Percentiles rank a stretch among this genome's conserved stretches.
These are phyloP conservation scores for Leptonema lineaticorne DNA, from an alignment of 1,140 invertebrate species.

Conservation along the genomic window DNA sequence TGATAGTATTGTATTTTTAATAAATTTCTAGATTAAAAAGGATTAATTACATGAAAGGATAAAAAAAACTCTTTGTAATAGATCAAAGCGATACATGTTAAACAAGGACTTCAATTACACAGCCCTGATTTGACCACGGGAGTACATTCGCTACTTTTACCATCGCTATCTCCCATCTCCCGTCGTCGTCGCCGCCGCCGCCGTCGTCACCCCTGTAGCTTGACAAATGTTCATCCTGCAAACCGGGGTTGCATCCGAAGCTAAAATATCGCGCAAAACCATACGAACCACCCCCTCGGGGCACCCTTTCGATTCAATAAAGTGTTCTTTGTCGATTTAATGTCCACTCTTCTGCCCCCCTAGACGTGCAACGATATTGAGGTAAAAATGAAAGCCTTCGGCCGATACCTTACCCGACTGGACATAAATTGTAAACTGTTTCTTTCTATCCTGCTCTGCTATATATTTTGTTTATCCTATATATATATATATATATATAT, in stretches of 20 bases:
- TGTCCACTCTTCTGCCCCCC: neutral
- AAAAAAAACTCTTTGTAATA: too few relatives aligned
- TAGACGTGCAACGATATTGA: neutral
- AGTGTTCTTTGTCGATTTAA: conserved; percentile 4
- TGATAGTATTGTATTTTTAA: too few relatives aligned
- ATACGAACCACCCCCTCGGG: neutral
- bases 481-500: neutral
- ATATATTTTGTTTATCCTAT: neutral
- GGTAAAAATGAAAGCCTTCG: neutral
- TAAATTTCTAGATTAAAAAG: too few relatives aligned
- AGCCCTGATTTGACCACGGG: too few relatives aligned
- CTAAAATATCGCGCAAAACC: conserved; percentile 5
- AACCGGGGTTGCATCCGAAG: neutral
- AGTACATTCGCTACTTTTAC: too few relatives aligned
- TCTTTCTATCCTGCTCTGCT: too few relatives aligned
- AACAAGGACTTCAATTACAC: too few relatives aligned
- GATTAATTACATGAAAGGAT: too few relatives aligned
- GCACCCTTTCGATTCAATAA: conserved; percentile 11
- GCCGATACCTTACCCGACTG: neutral
- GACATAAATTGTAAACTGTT: neutral
- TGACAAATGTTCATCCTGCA: conserved; percentile 6
- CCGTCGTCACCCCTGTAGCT: neutral
- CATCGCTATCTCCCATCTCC: neutral
- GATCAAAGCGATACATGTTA: too few relatives aligned
- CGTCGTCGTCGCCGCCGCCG: neutral